Percentiles rank a stretch among this genome's conserved stretches.
Conservation (phyloP, 2,797 vertebrate genomes). For the Sternotherus odoratus region DNA sequence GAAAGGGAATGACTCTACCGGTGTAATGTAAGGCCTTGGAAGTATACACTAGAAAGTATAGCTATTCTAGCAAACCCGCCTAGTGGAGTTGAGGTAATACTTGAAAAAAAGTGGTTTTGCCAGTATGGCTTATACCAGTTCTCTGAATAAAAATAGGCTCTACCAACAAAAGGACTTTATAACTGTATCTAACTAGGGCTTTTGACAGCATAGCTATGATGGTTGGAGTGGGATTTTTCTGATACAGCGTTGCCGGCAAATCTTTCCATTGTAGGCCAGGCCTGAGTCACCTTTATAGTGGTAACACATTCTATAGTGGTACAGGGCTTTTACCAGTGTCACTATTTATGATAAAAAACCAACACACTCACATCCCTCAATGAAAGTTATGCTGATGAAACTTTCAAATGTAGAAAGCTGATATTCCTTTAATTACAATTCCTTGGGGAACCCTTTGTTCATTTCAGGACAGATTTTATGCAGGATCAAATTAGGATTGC, state of each 20-base stretch:
- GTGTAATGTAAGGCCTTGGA: background rate
- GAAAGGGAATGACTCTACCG: background rate
- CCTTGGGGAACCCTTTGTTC: background rate
- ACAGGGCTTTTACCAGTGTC: background rate
- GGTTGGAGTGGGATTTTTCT: background rate
- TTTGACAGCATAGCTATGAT: background rate
- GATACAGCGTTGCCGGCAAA: background rate
- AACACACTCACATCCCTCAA: background rate
- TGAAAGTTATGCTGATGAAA: background rate
- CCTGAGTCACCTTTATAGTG: background rate
- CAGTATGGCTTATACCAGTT: background rate
- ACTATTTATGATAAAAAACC: background rate
- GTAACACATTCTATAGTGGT: background rate
- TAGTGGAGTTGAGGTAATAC: background rate
- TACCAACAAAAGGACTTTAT: background rate
- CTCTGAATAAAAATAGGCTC: background rate
- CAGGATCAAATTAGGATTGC: background rate
- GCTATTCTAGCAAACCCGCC: fast-evolving
- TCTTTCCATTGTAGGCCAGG: background rate
- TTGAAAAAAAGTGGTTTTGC: background rate
- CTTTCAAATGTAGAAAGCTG: background rate
- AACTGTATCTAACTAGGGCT: background rate
- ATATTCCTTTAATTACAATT: background rate
- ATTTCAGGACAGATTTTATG: background rate
- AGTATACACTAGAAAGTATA: background rate